These are phyloP conservation scores for Leptinotarsa peninsularis DNA, from an alignment of 2,888 invertebrate species.

Conservation along the genomic window DNA sequence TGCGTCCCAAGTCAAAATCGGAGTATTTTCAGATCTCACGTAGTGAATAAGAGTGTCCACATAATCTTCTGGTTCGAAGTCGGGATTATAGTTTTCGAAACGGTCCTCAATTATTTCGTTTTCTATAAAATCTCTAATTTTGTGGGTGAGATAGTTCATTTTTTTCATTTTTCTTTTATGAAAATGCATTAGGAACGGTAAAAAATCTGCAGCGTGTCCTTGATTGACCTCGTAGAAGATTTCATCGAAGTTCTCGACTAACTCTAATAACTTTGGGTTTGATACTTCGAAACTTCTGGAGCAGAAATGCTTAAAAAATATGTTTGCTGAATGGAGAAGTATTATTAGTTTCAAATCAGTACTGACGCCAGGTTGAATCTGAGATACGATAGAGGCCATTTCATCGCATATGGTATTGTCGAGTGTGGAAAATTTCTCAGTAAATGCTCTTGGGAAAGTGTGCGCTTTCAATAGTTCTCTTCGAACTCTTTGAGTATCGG, in stretches of 20 bases:
- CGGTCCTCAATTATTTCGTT: conserved; percentile 68
- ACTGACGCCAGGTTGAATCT: conserved; percentile 32
- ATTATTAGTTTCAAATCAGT: conserved; percentile 67
- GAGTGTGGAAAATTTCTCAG: conserved; percentile 68
- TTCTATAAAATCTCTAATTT: conserved; percentile 70
- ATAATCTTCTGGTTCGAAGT: conserved; percentile 67
- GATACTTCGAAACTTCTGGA: conserved; percentile 67
- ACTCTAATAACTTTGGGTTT: conserved; percentile 66
- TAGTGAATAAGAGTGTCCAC: conserved; percentile 71
- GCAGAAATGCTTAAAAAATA: conserved; percentile 74
- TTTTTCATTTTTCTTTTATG: conserved; percentile 68
- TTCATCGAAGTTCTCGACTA: conserved; percentile 72
- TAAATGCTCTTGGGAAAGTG: conserved; percentile 72
- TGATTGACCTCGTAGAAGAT: conserved; percentile 78
- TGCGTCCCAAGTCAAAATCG: conserved; percentile 68
- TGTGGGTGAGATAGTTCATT: conserved; percentile 68
- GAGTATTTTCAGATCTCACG: conserved; percentile 64
- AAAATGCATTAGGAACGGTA: conserved; percentile 72
- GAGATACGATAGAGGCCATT: conserved; percentile 57
- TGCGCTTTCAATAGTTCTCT: conserved; percentile 72
- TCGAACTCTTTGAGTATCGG: conserved; percentile 72
- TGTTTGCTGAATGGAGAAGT: conserved; percentile 70
- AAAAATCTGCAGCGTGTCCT: conserved; percentile 75
- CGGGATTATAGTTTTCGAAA: conserved; percentile 55
- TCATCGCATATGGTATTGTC: conserved; percentile 68